Evolutionary conservation across 2,113 vertebrate genomes (phyloP).

Genomic region (Cisticola juncidis): DNA sequence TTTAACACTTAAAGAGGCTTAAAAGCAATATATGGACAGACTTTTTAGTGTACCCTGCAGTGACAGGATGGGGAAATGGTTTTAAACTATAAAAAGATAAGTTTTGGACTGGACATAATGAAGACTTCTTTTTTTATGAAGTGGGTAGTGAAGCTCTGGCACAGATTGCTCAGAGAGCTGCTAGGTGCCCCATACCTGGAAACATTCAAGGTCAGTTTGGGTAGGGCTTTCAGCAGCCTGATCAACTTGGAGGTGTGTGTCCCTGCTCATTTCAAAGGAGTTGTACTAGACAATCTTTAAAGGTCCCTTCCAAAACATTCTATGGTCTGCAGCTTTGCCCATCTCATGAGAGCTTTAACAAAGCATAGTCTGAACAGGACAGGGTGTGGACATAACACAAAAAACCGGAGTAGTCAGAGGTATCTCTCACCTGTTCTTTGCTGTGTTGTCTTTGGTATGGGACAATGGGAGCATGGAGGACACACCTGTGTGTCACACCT

Average conservation of each 20-base stretch:
- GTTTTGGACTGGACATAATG: background rate
- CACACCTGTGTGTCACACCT: fast-evolving
- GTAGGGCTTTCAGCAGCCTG: background rate
- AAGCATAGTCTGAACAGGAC: background rate
- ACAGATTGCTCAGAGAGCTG: too few species aligned
- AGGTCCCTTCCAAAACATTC: background rate
- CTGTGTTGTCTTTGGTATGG: background rate
- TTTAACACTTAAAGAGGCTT: background rate
- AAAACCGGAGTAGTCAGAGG: background rate
- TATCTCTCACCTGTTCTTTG: background rate
- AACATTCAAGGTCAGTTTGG: background rate
- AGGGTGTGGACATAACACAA: background rate
- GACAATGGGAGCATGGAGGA: fast-evolving
- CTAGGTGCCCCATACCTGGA: too few species aligned
- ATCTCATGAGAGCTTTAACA: background rate
- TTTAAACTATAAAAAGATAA: background rate
- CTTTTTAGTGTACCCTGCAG: background rate
- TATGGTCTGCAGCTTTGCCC: background rate
- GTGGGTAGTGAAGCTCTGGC: fast-evolving
- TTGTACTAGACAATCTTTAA: background rate
- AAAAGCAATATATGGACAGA: background rate
- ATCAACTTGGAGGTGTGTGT: too few species aligned
- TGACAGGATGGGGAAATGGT: background rate
- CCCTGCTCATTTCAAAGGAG: fast-evolving
- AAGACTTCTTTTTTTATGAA: background rate